Conservation (phyloP, 2,888 invertebrate species). For the Anorthoa munda region DNA sequence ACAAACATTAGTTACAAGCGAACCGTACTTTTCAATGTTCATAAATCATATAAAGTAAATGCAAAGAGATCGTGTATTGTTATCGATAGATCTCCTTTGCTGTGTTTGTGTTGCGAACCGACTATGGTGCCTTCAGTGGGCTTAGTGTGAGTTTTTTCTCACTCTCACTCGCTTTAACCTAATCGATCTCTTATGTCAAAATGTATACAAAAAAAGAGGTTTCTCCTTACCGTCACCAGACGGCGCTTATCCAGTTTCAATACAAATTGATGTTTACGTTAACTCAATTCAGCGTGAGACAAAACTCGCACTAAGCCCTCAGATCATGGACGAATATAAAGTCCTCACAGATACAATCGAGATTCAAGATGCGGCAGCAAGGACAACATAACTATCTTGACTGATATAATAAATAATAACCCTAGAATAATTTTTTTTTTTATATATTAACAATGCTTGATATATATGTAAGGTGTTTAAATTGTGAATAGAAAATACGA, state of each 20-base stretch:
- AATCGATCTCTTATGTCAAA: too few relatives aligned
- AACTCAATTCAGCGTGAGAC: too few relatives aligned
- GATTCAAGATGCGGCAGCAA: neutral
- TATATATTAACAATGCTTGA: neutral
- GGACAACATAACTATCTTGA: neutral
- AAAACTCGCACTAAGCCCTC: too few relatives aligned
- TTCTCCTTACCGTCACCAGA: too few relatives aligned
- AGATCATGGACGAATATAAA: neutral
- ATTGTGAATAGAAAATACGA: neutral
- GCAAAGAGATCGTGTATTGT: conserved; percentile 68
- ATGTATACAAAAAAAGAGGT: too few relatives aligned
- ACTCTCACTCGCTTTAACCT: too few relatives aligned
- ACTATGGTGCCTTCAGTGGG: conserved; percentile 18
- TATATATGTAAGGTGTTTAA: neutral
- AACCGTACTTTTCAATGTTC: conserved; percentile 63
- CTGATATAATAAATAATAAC: neutral
- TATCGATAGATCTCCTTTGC: conserved; percentile 66
- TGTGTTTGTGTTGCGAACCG: conserved; percentile 43
- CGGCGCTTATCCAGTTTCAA: too few relatives aligned
- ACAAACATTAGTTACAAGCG: conserved; percentile 70
- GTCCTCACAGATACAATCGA: neutral
- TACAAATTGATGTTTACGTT: too few relatives aligned
- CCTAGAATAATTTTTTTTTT: neutral
- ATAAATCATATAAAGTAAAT: conserved; percentile 69
- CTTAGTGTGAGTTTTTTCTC: too few relatives aligned